Percentiles rank a stretch among this genome's conserved stretches.
phyloP scores from a whole-genome alignment of 2,113 vertebrate species.

The Phoxinus phoxinus region DNA sequence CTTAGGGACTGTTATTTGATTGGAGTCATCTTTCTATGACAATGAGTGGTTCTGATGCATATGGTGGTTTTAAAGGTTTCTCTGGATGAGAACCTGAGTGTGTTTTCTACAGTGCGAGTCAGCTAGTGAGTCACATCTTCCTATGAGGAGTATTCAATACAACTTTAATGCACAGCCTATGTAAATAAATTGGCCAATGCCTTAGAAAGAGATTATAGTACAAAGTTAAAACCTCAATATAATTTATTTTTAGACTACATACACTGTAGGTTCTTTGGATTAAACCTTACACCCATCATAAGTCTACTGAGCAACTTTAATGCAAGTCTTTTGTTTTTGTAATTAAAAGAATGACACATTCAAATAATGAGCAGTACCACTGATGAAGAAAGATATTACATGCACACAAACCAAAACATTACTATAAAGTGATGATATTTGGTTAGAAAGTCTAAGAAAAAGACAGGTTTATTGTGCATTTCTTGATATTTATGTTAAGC shows the following conservation, averaged over 20 bases:
- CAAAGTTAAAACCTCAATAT: not conserved
- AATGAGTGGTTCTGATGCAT: not conserved
- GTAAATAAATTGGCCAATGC: not conserved
- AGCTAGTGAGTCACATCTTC: constrained; percentile 19
- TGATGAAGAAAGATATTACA: not conserved
- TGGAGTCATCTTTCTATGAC: not conserved
- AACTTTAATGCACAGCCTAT: not conserved
- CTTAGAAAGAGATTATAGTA: not conserved
- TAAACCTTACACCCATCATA: not conserved
- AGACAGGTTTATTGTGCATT: not conserved
- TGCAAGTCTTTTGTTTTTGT: not conserved
- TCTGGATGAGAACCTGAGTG: not conserved
- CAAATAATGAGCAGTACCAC: not conserved
- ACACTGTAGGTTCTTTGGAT: not conserved
- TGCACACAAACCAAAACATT: not conserved
- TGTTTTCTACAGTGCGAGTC: not conserved
- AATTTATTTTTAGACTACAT: not conserved
- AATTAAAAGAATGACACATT: not conserved
- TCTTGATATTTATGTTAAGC: not conserved
- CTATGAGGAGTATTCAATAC: not conserved
- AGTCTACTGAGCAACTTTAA: not conserved
- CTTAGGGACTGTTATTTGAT: not conserved
- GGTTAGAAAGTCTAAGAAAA: not conserved
- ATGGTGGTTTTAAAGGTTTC: constrained; percentile 31
- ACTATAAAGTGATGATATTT: not conserved